Base-by-base conservation (phyloP, 2,113 vertebrate species). In the Anarhynchus alexandrinus region DNA sequence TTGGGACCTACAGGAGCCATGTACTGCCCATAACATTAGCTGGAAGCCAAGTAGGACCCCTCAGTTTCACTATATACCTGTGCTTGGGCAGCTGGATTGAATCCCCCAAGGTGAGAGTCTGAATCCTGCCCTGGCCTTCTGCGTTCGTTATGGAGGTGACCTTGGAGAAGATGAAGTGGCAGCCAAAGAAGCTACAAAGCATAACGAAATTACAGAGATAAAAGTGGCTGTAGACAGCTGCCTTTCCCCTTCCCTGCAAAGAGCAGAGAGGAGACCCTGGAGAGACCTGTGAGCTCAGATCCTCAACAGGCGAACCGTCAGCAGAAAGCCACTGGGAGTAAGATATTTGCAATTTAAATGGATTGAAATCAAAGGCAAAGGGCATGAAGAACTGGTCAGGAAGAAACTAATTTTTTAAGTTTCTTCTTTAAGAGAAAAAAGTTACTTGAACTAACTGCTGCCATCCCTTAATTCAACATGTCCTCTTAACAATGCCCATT, bases 321-420 rank as follows among this genome's bases (percentile, higher is more conserved):
- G 88, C 65, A 86, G 57, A 92, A 94, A 91, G 36, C 42, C 30
- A 11, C 52, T 38, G 27, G 36, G 73, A 88, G 10, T 5, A 14
- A 82, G 61, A 5, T 25, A 67, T 94, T 91, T 92, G 86, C 47
- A 95, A 91, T 86, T 92, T 51, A 94, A 96, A 94, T 70, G 6
- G 19, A 19, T n/a, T 79, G 40, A 79, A 95, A 89, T 61, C 45
- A 81, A 88, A 96, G 36, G 36, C 22, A 57, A 79, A 78, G 71
- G 55, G n/a, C 76, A n/a, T 3, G 27, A 96, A 77, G 64, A 82
- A 65, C 6, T 67, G 83, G 61, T 61, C 88, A 82, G 65, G 80
- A 93, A 72, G 49, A 76, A 85, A 57, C 14, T 42, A 74, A 18
- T 57, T 64, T 65, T 51, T 71, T 3, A 55, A 79, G 10, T 72